Evolutionary conservation across 2,797 vertebrate genomes (phyloP).

Genomic region (Rhinophrynus dorsalis): DNA sequence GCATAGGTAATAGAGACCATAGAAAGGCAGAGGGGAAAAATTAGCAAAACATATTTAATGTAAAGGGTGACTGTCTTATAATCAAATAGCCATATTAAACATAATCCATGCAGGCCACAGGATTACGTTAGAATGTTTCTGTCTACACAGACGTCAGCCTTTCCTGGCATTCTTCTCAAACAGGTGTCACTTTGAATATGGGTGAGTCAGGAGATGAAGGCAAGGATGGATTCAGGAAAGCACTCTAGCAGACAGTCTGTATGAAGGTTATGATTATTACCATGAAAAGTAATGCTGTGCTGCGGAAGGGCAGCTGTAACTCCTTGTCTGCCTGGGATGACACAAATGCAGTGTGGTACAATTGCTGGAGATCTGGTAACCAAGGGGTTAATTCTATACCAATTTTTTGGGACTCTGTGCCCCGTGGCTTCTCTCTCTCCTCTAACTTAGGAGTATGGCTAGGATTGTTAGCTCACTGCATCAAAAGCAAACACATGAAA

Average conservation of each 20-base stretch:
- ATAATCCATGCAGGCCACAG: background rate
- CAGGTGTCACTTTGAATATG: constrained; percentile 32
- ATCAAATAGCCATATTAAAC: constrained; percentile 2
- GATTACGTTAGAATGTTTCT: background rate
- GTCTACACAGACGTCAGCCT: background rate
- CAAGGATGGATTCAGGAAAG: constrained; percentile 8
- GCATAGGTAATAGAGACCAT: background rate
- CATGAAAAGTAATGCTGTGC: too few species aligned
- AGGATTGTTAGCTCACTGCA: too few species aligned
- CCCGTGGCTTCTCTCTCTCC: too few species aligned
- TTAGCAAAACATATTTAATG: too few species aligned
- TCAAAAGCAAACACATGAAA: too few species aligned
- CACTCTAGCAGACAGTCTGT: background rate
- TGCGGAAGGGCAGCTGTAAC: too few species aligned
- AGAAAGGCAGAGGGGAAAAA: background rate
- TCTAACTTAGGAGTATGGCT: too few species aligned
- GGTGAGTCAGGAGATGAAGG: constrained; percentile 18
- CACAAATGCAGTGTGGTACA: too few species aligned
- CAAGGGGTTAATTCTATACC: too few species aligned
- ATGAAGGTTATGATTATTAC: background rate
- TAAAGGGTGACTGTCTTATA: background rate
- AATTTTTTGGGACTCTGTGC: too few species aligned
- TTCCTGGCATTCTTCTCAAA: constrained; percentile 9
- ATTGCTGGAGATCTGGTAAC: too few species aligned
- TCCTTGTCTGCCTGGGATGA: too few species aligned